Base-by-base conservation (phyloP, 2,113 vertebrate genomes). In the Sinocyclocheilus anshuiensis region DNA sequence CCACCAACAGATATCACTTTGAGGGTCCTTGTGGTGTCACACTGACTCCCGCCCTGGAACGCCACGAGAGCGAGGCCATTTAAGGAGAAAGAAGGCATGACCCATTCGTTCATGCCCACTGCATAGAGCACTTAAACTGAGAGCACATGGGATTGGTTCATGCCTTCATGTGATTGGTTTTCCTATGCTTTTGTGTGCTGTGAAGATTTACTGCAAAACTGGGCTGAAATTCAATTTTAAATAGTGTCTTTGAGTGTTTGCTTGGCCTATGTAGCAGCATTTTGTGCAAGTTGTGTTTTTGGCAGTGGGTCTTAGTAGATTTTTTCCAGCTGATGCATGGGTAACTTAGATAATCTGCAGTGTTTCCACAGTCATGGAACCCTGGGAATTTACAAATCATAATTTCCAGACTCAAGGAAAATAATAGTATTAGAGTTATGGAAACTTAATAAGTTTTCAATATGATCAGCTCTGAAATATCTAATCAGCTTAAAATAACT, bases 11-110 rank as follows among this genome's bases (percentile, higher is more conserved):
- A 94, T 99, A 98, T 87, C 97, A 99, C 91, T 99, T 99, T 92
- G 91, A 95, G 0, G 97, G 97, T 65, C 97, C 96, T 13, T 98
- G 98, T 93, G 98, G 97, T 7, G 95, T 83, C 33, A 99, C 95
- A 0, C 90, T 99, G 89, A 97, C 97, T 0, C 93, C 95, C 11
- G 97, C 97, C 1, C 94, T 99, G 50, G 96, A 94, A 9, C 93
- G 87, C 24, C 96, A 97, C 65, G 90, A 96, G 85, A 92, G 87
- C 0, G 96, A 98, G 89, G 83, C 83, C 20, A 87, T 91, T 74
- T 93, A 86, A 92, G 36, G 50, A 42, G 33, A 53, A 39, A 33
- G 63, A 81, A 72, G 22, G 55, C 61, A 20, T 67, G 79, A 63
- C 36, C 74, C 24, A 50, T 13, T 6, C 59, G 0, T 55, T 33